A percentile compares a stretch with the other conserved stretches of the same genome.
These are phyloP conservation scores for Heliconius sara DNA, from an alignment of 2,888 invertebrate genomes.

Conservation along the genomic window DNA sequence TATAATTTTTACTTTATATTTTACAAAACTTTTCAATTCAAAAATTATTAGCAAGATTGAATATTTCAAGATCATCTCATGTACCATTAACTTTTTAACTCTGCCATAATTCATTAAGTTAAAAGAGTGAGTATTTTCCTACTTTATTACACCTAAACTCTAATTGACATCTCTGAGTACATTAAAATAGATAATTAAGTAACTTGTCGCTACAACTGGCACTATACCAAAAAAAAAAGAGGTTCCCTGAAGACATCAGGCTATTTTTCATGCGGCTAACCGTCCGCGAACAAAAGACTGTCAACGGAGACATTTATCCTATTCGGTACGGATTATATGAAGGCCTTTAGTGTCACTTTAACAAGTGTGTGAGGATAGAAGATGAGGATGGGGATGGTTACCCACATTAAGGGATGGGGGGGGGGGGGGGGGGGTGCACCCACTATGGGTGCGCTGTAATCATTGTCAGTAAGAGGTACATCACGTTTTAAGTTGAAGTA, in stretches of 20 bases:
- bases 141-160: no score
- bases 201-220: slow-evolving; percentile 15
- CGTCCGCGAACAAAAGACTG: slow-evolving; percentile 40
- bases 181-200: neutral
- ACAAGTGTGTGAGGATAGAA: neutral
- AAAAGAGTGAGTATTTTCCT: no score
- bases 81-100: no score
- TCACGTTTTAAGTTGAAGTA: neutral
- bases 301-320: slow-evolving; percentile 36
- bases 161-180: neutral
- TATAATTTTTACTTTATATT: no score
- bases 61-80: no score
- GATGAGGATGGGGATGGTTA: neutral
- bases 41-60: no score
- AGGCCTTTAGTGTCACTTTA: slow-evolving; percentile 13
- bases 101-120: no score
- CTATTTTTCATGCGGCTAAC: slow-evolving; percentile 41
- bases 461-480: neutral
- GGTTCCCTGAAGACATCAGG: slow-evolving; percentile 23
- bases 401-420: neutral
- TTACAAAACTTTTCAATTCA: no score
- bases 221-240: neutral
- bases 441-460: neutral
- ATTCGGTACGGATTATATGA: slow-evolving; percentile 31
- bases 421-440: no score